Percentiles rank a stretch among this genome's conserved stretches.
Conservation (phyloP, 2,113 vertebrate species). For the Mormoops blainvillei region DNA sequence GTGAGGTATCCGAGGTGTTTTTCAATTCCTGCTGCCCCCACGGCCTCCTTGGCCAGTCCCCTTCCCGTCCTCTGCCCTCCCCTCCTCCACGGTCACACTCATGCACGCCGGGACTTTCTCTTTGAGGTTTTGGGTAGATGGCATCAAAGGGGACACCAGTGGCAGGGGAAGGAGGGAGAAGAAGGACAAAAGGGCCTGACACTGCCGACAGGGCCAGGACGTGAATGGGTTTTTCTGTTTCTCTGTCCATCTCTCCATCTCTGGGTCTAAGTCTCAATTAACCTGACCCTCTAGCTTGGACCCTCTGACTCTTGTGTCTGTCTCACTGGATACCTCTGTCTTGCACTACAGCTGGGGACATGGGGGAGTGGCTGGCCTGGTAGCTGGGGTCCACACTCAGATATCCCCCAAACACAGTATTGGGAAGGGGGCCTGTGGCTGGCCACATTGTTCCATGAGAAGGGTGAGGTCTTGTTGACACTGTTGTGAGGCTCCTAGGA, state of each 20-base stretch:
- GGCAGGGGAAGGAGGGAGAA: not conserved
- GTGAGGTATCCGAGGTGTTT: not conserved
- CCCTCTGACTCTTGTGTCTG: not conserved
- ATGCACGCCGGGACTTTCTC: not conserved
- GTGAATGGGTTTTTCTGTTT: not conserved
- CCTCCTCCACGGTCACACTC: not conserved
- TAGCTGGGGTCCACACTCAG: not conserved
- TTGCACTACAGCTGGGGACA: not conserved
- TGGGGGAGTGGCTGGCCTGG: not conserved
- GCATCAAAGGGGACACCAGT: not conserved
- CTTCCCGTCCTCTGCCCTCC: not conserved
- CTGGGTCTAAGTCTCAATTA: not conserved
- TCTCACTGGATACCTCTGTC: not conserved
- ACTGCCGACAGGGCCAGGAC: not conserved
- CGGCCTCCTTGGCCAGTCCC: not conserved
- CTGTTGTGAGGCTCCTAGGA: not conserved
- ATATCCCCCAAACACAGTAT: not conserved
- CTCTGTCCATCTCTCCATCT: not conserved
- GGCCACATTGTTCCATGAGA: not conserved
- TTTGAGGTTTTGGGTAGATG: conserved; percentile 48
- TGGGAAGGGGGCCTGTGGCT: not conserved
- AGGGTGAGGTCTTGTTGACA: not conserved
- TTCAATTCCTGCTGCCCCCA: not conserved
- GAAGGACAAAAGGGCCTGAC: not conserved
- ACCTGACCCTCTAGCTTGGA: not conserved